Percentiles rank a stretch among this genome's conserved stretches.
These are phyloP conservation scores for Chiropotes sagulatus DNA, from an alignment of 2,797 vertebrate genomes.

Conservation along the genomic window DNA sequence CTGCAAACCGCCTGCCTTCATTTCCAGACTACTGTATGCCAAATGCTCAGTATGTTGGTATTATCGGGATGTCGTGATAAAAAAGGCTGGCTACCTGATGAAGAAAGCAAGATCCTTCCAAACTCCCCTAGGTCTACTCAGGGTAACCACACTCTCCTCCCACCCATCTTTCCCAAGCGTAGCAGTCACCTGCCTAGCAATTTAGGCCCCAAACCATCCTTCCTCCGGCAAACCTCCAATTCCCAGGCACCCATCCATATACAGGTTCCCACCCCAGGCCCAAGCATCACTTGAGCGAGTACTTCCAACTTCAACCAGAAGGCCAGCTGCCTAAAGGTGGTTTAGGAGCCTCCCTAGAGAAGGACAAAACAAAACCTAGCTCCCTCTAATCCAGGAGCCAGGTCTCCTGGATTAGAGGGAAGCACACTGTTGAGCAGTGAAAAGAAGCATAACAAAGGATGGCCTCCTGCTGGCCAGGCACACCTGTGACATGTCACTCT, in stretches of 20 bases:
- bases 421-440: background rate
- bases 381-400: background rate
- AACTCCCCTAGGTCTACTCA: conserved; percentile 24
- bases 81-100: background rate
- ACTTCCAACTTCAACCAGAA: conserved; percentile 58
- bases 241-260: background rate
- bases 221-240: conserved; percentile 50
- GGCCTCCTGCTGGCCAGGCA: background rate
- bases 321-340: background rate
- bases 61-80: conserved; percentile 37
- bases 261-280: conserved; percentile 10
- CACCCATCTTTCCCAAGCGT: conserved; percentile 5
- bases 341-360: background rate
- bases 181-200: conserved; percentile 21
- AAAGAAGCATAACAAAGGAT: conserved; percentile 26
- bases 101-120: background rate
- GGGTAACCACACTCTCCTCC: background rate
- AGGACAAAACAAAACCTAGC: background rate
- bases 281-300: conserved; percentile 37
- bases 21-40: background rate
- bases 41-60: conserved; percentile 57
- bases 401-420: background rate
- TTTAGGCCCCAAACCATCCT: background rate
- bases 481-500: background rate
- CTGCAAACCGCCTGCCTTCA: background rate